Percentiles rank a stretch among this genome's conserved stretches.
Conservation (phyloP, 2,113 vertebrate species). For the Myrmecophaga tridactyla region DNA sequence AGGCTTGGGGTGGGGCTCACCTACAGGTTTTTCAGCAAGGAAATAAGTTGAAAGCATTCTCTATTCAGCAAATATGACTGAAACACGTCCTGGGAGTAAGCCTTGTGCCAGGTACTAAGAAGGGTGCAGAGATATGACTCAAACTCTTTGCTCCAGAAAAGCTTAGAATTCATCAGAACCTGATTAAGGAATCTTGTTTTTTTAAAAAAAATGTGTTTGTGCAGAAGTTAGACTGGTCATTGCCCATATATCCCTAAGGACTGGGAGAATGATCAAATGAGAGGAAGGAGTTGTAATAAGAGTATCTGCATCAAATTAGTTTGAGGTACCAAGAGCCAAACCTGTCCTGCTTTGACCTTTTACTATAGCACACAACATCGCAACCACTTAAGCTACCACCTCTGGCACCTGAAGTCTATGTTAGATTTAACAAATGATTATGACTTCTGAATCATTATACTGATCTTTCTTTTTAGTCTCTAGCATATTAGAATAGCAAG, state of each 20-base stretch:
- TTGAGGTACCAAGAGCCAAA: neutral
- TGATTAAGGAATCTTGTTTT: neutral
- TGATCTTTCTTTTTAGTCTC: too few relatives aligned
- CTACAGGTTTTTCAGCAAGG: neutral
- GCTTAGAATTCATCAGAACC: neutral
- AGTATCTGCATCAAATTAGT: constrained; percentile 8
- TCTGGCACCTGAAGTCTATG: neutral
- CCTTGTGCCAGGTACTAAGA: neutral
- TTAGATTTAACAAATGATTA: too few relatives aligned
- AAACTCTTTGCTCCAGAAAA: neutral
- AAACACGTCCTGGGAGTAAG: neutral
- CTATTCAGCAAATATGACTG: neutral
- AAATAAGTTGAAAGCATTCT: neutral
- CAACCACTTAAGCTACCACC: neutral
- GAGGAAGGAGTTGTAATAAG: too few relatives aligned
- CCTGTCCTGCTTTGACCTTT: neutral
- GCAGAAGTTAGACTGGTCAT: too few relatives aligned
- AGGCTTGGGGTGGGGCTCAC: neutral
- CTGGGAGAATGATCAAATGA: too few relatives aligned
- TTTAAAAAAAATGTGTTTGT: too few relatives aligned
- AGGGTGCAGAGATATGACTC: neutral
- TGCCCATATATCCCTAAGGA: too few relatives aligned
- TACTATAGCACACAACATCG: neutral
- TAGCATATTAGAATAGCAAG: too few relatives aligned
- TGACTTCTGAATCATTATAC: too few relatives aligned